Percentiles rank a stretch among this genome's conserved stretches.
These are phyloP conservation scores for Cephalopachus bancanus DNA, from an alignment of 2,797 vertebrate species.

Conservation along the genomic window DNA sequence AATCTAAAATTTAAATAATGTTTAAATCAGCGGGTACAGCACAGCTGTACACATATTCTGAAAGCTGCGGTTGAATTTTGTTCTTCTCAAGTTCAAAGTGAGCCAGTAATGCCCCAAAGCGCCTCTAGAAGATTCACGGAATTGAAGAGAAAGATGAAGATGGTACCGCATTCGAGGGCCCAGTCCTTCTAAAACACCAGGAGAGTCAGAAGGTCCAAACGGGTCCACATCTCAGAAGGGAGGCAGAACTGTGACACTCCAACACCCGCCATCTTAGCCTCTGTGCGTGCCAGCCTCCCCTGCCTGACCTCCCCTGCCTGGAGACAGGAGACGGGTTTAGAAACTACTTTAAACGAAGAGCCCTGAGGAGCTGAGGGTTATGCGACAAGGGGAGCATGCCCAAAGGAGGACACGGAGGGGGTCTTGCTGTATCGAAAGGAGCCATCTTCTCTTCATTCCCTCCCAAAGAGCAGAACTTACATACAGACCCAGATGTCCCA, in stretches of 20 bases:
- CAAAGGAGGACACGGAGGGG: not conserved
- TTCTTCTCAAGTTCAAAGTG: conserved; percentile 56
- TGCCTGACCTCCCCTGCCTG: not conserved
- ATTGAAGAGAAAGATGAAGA: conserved; percentile 52
- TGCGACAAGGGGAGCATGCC: not conserved
- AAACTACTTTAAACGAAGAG: conserved; percentile 6
- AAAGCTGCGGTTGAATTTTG: conserved; percentile 40
- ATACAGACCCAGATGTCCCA: not conserved
- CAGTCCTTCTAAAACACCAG: conserved; percentile 30
- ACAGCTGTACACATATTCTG: conserved; percentile 1
- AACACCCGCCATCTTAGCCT: too few relatives aligned
- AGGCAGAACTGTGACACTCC: too few relatives aligned
- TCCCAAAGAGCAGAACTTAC: not conserved
- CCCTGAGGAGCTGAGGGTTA: not conserved
- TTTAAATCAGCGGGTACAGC: conserved; percentile 15
- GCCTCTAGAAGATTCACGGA: conserved; percentile 30
- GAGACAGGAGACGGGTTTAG: not conserved
- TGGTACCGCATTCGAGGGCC: not conserved
- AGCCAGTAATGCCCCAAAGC: not conserved
- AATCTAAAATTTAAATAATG: too few relatives aligned
- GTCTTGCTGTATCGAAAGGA: not conserved
- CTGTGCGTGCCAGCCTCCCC: too few relatives aligned
- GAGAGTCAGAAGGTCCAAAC: conserved; percentile 22
- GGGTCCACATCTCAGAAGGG: not conserved
- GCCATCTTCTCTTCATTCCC: not conserved